A percentile compares a stretch with the other conserved stretches of the same genome.
phyloP scores from a whole-genome alignment of 1,140 invertebrate genomes.

The Ditylenchus dipsaci region DNA sequence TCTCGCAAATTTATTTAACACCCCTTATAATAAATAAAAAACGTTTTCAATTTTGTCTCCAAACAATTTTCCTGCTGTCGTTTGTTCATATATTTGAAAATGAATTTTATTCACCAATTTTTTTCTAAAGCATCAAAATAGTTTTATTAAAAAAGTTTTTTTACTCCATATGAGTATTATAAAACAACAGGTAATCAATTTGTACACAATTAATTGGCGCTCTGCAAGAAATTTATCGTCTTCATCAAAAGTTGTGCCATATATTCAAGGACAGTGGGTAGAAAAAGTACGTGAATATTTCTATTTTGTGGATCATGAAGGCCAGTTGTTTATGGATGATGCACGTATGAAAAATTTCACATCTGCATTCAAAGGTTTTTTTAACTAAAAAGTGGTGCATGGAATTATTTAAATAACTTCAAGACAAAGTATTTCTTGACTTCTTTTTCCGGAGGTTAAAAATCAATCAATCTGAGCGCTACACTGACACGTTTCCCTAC shows the following conservation, averaged over 20 bases:
- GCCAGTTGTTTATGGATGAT: slow-evolving; percentile 92
- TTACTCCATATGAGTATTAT: no score
- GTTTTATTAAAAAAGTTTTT: no score
- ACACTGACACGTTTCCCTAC: slow-evolving; percentile 75
- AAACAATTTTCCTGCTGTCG: no score
- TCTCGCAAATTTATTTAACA: no score
- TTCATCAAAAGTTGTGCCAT: not conserved
- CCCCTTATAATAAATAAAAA: no score
- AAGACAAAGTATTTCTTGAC: slow-evolving; percentile 85
- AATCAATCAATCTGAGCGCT: slow-evolving; percentile 71
- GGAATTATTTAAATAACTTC: slow-evolving; percentile 70
- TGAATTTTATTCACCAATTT: no score
- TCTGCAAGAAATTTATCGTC: not conserved
- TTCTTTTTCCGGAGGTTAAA: slow-evolving; percentile 84
- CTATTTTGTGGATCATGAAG: slow-evolving; percentile 95
- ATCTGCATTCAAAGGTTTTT: slow-evolving; percentile 84
- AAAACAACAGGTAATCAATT: no score
- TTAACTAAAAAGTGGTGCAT: slow-evolving; percentile 6
- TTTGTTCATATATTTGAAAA: no score
- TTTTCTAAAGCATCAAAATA: no score
- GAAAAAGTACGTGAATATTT: slow-evolving; percentile 76
- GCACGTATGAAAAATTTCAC: slow-evolving; percentile 95
- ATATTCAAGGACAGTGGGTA: slow-evolving; percentile 30
- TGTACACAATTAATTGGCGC: not conserved
- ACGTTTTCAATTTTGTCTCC: no score